These are phyloP conservation scores for Melipona beecheii DNA, from an alignment of 2,888 invertebrate genomes.

Conservation along the genomic window DNA sequence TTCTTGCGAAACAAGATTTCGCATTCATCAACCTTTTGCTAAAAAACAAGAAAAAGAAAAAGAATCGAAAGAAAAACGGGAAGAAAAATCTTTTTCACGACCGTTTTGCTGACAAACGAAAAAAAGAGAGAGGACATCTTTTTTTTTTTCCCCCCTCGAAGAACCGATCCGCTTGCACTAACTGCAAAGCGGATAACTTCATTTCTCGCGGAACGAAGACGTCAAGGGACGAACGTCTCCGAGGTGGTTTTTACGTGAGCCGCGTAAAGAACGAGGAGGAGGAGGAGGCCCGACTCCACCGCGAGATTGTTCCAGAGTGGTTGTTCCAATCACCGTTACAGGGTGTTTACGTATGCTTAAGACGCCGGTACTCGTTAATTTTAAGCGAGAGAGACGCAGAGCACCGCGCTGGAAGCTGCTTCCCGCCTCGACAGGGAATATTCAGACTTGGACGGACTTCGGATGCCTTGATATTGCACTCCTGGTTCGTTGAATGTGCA, in stretches of 20 bases:
- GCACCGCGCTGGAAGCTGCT: conserved; percentile 31
- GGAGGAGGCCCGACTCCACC: background rate
- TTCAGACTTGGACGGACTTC: conserved; percentile 72
- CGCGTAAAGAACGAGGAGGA: background rate
- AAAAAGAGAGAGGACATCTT: background rate
- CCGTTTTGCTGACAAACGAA: background rate
- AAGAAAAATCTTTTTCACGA: background rate
- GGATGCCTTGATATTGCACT: conserved; percentile 78
- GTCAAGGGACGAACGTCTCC: background rate
- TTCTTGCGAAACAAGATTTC: background rate
- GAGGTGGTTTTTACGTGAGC: conserved; percentile 22
- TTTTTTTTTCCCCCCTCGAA: background rate
- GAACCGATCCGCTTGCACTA: no score
- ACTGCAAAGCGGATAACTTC: background rate
- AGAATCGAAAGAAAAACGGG: background rate
- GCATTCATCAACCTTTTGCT: background rate
- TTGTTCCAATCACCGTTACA: conserved; percentile 46
- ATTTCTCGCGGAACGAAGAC: background rate
- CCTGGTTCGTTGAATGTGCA: conserved; percentile 61
- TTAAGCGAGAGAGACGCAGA: conserved; percentile 57
- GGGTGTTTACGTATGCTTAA: conserved; percentile 58
- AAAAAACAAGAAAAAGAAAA: fast-evolving
- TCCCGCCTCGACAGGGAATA: conserved; percentile 70
- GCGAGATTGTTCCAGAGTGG: conserved; percentile 33
- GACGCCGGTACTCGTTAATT: conserved; percentile 62